Evolutionary conservation across 2,888 invertebrate species (phyloP).

Genomic region (Taenaris catops): DNA sequence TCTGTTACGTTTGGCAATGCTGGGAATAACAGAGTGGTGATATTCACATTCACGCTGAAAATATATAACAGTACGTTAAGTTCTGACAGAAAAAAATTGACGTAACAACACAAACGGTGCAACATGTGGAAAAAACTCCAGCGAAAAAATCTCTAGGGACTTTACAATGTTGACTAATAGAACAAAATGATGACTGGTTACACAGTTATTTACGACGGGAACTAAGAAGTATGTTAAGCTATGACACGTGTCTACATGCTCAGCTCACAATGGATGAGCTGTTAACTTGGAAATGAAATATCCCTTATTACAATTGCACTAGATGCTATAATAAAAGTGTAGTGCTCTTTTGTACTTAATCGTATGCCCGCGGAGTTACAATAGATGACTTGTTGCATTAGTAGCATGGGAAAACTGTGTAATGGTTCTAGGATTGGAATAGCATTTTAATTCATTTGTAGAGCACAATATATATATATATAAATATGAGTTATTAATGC

Average conservation of each 20-base stretch:
- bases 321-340: constrained; percentile 2
- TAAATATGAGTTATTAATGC: too few relatives aligned
- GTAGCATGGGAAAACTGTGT: constrained; percentile 30
- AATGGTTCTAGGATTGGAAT: constrained; percentile 19
- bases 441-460: constrained; percentile 9
- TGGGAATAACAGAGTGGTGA: too few relatives aligned
- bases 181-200: constrained; percentile 21
- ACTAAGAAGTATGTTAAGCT: constrained; percentile 21
- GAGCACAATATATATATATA: constrained; percentile 5
- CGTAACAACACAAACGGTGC: constrained; percentile 5
- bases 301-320: background rate
- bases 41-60: too few relatives aligned
- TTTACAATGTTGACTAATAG: constrained; percentile 20
- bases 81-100: background rate
- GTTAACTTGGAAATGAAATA: constrained; percentile 1
- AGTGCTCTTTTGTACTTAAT: constrained; percentile 7
- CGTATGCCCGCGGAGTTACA: constrained; percentile 18
- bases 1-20: too few relatives aligned
- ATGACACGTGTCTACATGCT: constrained; percentile 19
- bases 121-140: constrained; percentile 5
- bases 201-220: constrained; percentile 25
- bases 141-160: constrained; percentile 12
- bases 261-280: constrained; percentile 4
- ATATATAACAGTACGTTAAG: too few relatives aligned
- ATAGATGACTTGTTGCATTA: constrained; percentile 22